These are phyloP conservation scores for Laticauda colubrina DNA, from an alignment of 2,113 vertebrate genomes.

Conservation along the genomic window DNA sequence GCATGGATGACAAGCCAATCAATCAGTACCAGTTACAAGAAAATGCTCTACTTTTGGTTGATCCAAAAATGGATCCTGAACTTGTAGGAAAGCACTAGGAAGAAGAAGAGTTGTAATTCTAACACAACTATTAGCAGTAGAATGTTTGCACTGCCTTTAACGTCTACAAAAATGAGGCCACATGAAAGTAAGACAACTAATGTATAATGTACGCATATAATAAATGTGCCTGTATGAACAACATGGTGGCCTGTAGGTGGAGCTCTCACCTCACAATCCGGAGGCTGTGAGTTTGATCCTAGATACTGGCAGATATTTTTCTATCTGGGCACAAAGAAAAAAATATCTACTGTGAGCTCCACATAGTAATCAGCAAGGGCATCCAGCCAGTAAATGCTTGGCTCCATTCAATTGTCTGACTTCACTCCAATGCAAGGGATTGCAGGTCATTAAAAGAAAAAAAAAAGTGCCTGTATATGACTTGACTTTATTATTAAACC, in stretches of 20 bases:
- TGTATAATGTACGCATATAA: background rate
- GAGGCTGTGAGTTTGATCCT: background rate
- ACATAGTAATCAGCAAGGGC: background rate
- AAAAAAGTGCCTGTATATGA: background rate
- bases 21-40: no score
- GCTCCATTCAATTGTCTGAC: background rate
- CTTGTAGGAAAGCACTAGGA: no score
- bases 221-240: constrained; percentile 20
- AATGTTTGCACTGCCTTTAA: background rate
- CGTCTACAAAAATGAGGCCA: background rate
- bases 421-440: background rate
- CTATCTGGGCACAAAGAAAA: background rate
- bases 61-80: no score
- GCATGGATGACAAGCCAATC: no score
- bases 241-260: background rate
- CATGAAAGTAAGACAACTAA: constrained; percentile 14
- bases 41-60: no score
- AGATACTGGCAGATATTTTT: background rate
- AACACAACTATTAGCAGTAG: no score
- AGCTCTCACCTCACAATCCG: background rate
- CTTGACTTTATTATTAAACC: background rate
- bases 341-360: background rate
- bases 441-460: background rate
- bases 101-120: no score
- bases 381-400: background rate